Percentiles rank a stretch among this genome's conserved stretches.
Conservation (phyloP, 1,140 invertebrate species). For the Drosophila nasuta region DNA sequence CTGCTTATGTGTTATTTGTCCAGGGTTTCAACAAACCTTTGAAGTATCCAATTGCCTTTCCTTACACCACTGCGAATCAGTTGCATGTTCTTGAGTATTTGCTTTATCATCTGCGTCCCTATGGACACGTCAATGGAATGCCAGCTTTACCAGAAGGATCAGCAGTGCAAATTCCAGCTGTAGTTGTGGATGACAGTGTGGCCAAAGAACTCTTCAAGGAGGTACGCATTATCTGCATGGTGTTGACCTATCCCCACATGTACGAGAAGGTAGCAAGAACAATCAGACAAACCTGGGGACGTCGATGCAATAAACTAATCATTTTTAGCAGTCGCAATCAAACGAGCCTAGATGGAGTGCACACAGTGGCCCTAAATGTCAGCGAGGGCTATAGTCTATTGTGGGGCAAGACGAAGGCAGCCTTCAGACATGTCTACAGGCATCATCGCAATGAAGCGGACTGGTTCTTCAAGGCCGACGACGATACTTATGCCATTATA, state of each 20-base stretch:
- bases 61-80: slow-evolving; percentile 35
- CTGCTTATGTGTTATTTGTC: neutral
- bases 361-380: slow-evolving; percentile 90
- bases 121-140: slow-evolving; percentile 33
- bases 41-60: slow-evolving; percentile 9
- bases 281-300: slow-evolving; percentile 98
- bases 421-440: slow-evolving; percentile 94
- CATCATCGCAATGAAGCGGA: slow-evolving; percentile 92
- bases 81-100: slow-evolving; percentile 49
- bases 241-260: slow-evolving; percentile 93
- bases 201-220: slow-evolving; percentile 84
- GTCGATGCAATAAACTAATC: slow-evolving; percentile 94
- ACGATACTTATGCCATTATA: slow-evolving; percentile 97
- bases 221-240: slow-evolving; percentile 92
- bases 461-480: slow-evolving; percentile 97
- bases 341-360: slow-evolving; percentile 91
- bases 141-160: slow-evolving; percentile 14
- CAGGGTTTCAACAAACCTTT: slow-evolving; percentile 9
- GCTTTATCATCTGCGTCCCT: slow-evolving; percentile 58
- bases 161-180: neutral
- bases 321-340: slow-evolving; percentile 94
- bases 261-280: slow-evolving; percentile 93
- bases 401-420: slow-evolving; percentile 97
- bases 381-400: slow-evolving; percentile 94
- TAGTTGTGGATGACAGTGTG: slow-evolving; percentile 84